Base-by-base conservation (phyloP, 2,888 invertebrate genomes). In the Dione juno region DNA sequence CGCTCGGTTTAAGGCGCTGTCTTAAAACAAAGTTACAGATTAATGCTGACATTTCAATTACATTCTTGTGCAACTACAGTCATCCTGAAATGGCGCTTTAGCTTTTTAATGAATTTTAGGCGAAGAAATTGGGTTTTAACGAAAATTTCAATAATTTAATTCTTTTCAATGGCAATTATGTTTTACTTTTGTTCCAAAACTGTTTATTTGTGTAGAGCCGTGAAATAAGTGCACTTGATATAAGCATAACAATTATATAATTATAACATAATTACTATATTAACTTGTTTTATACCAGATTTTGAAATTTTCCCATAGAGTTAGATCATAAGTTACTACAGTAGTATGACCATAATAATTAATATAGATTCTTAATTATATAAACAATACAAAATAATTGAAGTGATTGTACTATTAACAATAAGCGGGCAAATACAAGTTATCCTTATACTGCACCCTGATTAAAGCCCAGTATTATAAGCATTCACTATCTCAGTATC, bases 1-100 rank as follows among this genome's bases (percentile, higher is more conserved):
- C 75, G 78, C 77, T 77, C 76, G 75, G 74, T 78, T 77, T 77
- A 75, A 77, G 77, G 77, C 77, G 77, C 72, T 77, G 78, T 79
- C 83, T 84, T 82, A 82, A 86, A 86, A 84, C 84, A 83, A 81
- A 84, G 83, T 84, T 84, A 88, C 88, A 88, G 91, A 89, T 88
- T 87, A 87, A 88, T 80, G 84, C 82, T 82, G 88, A 90, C 88
- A 81, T 90, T 92, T 90, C 91, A 92, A 92, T 92, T 89, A 92
- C 90, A 89, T 88, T 91, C 89, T 86, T 88, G 87, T 87, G 84
- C 84, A 87, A 88, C 87, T 89, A 87, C 72, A 76, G 77, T 77
- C 74, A 70, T 71, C 68, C 67, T 71, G 69, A 71, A 71, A 72
- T 70, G 71, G 65, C 52, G 67, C 74, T 71, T 63, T 63, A 67